Conservation (phyloP, 2,888 invertebrate genomes). For the Drosophila falleni region DNA sequence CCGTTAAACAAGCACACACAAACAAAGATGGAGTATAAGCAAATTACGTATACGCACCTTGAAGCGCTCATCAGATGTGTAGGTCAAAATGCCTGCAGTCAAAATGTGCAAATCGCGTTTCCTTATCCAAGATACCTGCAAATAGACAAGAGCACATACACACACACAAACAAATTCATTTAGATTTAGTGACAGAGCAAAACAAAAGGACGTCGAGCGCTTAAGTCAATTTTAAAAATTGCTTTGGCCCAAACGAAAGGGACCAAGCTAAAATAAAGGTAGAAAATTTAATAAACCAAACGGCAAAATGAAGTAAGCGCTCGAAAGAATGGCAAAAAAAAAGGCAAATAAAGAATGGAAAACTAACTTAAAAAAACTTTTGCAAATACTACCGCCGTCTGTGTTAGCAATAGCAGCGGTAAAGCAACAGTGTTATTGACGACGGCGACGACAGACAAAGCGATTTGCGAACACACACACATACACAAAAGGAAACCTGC, state of each 20-base stretch:
- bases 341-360: constrained; percentile 11
- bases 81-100: constrained; percentile 93
- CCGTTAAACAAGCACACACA: not conserved
- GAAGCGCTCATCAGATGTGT: constrained; percentile 95
- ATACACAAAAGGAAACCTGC: constrained; percentile 15
- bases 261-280: constrained; percentile 52
- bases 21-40: constrained; percentile 24
- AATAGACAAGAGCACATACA: constrained; percentile 45
- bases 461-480: constrained; percentile 58
- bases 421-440: constrained; percentile 9
- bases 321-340: constrained; percentile 12
- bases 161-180: constrained; percentile 7
- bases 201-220: constrained; percentile 51
- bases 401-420: constrained; percentile 10
- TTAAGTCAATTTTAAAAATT: constrained; percentile 77
- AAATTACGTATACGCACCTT: constrained; percentile 86
- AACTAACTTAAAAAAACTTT: constrained; percentile 41
- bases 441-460: constrained; percentile 47
- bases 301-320: constrained; percentile 63
- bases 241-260: constrained; percentile 49
- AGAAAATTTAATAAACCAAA: constrained; percentile 76
- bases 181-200: constrained; percentile 8
- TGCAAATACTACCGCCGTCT: constrained; percentile 40
- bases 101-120: constrained; percentile 95
- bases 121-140: constrained; percentile 94